Conservation (phyloP, 2,888 invertebrate genomes). For the Ischnus inquisitorius region DNA sequence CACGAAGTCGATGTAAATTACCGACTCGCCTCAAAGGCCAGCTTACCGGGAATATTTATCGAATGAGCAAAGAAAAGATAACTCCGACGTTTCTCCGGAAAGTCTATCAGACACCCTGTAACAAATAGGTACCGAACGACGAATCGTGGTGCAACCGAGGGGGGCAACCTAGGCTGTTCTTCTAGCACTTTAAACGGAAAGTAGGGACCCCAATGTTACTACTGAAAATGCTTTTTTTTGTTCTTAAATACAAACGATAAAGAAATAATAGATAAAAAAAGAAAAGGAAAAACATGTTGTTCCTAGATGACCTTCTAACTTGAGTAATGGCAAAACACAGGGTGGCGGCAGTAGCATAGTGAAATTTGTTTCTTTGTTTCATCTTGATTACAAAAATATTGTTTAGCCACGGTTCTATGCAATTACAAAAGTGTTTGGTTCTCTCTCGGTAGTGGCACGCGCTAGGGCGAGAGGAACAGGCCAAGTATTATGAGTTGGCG, state of each 20-base stretch:
- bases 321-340: constrained; percentile 79
- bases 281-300: constrained; percentile 61
- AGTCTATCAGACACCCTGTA: constrained; percentile 77
- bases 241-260: constrained; percentile 56
- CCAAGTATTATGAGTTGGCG: constrained; percentile 99
- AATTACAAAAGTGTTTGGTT: constrained; percentile 84
- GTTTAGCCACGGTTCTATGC: constrained; percentile 78
- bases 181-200: constrained; percentile 89
- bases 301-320: constrained; percentile 75
- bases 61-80: constrained; percentile 29
- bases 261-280: constrained; percentile 61
- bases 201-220: constrained; percentile 86
- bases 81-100: constrained; percentile 44
- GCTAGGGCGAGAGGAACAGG: constrained; percentile 99
- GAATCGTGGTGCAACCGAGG: constrained; percentile 86
- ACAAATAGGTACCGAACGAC: constrained; percentile 71
- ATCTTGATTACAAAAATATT: constrained; percentile 69
- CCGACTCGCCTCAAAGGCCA: constrained; percentile 33
- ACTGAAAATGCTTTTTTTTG: constrained; percentile 77
- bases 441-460: constrained; percentile 97
- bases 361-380: constrained; percentile 74
- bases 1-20: constrained; percentile 31
- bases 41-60: constrained; percentile 13
- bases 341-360: constrained; percentile 85
- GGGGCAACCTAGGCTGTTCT: constrained; percentile 89